These are phyloP conservation scores for Himalopsyche anomala DNA, from an alignment of 2,888 invertebrate species.

Conservation along the genomic window DNA sequence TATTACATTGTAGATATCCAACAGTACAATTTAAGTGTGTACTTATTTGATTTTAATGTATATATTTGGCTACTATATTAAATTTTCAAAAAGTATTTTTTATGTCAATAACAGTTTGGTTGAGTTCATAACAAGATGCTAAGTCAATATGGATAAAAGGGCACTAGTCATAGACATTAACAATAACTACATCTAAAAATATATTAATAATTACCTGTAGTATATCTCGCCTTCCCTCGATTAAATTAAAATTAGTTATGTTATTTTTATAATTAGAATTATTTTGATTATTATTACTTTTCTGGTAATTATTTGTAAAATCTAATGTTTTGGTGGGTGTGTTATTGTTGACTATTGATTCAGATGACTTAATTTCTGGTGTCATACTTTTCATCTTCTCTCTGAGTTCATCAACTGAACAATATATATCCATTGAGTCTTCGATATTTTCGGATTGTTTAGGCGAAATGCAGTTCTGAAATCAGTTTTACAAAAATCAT, in stretches of 20 bases:
- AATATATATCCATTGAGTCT: slow-evolving; percentile 81
- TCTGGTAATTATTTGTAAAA: slow-evolving; percentile 55
- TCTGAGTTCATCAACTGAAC: slow-evolving; percentile 81
- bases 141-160: no score
- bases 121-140: no score
- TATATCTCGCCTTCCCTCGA: slow-evolving; percentile 75
- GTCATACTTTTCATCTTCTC: slow-evolving; percentile 76
- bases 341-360: slow-evolving; percentile 44
- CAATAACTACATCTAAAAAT: not conserved
- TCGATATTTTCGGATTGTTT: slow-evolving; percentile 76
- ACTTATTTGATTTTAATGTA: no score
- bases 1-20: no score
- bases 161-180: no score
- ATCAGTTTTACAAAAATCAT: slow-evolving; percentile 49
- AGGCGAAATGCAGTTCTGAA: slow-evolving; percentile 74
- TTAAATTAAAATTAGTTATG: slow-evolving; percentile 74
- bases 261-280: slow-evolving; percentile 69
- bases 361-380: slow-evolving; percentile 69
- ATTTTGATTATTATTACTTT: slow-evolving; percentile 55
- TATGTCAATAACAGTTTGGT: no score
- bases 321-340: slow-evolving; percentile 64
- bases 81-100: no score
- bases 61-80: no score
- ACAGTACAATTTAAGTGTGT: no score
- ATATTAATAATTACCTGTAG: slow-evolving; percentile 70